phyloP scores from a whole-genome alignment of 2,888 invertebrate species.

The Rhorus exstirpatorius region DNA sequence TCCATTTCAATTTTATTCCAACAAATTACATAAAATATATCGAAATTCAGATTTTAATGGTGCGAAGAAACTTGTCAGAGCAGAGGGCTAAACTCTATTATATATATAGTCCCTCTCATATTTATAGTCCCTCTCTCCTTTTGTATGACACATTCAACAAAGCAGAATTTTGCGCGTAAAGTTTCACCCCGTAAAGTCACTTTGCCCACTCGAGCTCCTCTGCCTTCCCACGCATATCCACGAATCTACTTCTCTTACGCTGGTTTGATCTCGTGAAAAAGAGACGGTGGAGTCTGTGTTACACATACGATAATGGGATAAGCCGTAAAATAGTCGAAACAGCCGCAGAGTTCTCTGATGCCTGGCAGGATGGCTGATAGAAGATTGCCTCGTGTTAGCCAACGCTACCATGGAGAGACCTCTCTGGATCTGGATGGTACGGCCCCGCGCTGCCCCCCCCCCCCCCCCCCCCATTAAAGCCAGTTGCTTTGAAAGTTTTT shows the following conservation, averaged over 20 bases:
- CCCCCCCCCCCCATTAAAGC: slow-evolving; percentile 9
- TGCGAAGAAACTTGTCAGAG: not conserved
- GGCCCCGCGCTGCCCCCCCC: slow-evolving; percentile 3
- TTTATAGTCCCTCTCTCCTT: not conserved
- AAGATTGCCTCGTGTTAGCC: slow-evolving; percentile 21
- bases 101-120: not conserved
- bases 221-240: slow-evolving; percentile 26
- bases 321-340: slow-evolving; percentile 67
- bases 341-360: slow-evolving; percentile 41
- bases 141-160: not conserved
- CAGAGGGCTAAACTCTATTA: not conserved
- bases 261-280: not conserved
- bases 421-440: slow-evolving; percentile 25
- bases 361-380: not conserved
- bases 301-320: slow-evolving; percentile 48
- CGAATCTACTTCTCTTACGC: slow-evolving; percentile 38
- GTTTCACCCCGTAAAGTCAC: slow-evolving; percentile 32
- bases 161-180: slow-evolving; percentile 23
- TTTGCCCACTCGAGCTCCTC: slow-evolving; percentile 30
- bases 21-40: not conserved
- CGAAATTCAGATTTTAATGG: not conserved
- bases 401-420: slow-evolving; percentile 21
- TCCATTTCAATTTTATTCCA: not conserved
- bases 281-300: not conserved
- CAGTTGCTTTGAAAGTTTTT: slow-evolving; percentile 55